Percentiles rank a stretch among this genome's conserved stretches.
phyloP scores from a whole-genome alignment of 2,113 vertebrate species.

The Solea senegalensis region DNA sequence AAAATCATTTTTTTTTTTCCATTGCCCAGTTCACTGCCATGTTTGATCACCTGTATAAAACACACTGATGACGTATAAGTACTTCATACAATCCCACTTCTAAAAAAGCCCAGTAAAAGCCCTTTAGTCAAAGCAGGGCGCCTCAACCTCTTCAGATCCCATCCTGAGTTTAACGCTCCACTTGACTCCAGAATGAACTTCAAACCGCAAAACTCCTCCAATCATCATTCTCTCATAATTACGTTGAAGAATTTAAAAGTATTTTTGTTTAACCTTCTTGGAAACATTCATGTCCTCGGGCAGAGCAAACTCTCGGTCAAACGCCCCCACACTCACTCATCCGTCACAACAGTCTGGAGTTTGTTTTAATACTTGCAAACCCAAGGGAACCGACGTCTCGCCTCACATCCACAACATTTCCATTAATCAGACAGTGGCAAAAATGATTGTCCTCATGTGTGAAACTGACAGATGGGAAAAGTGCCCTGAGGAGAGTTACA shows the following conservation, averaged over 20 bases:
- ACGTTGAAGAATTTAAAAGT: neutral
- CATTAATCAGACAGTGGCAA: constrained; percentile 34
- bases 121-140: neutral
- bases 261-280: neutral
- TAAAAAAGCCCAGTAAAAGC: no score
- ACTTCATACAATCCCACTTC: no score
- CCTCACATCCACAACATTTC: constrained; percentile 20
- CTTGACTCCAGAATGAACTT: constrained; percentile 4
- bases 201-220: constrained; percentile 8
- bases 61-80: no score
- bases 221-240: constrained; percentile 7
- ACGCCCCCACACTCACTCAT: constrained; percentile 2
- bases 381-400: constrained; percentile 33
- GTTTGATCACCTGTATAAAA: no score
- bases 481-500: constrained; percentile 5
- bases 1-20: no score
- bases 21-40: no score
- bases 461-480: constrained; percentile 12
- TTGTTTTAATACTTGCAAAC: constrained; percentile 27
- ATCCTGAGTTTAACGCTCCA: neutral
- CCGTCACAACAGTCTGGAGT: constrained; percentile 22
- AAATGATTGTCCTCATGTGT: constrained; percentile 4
- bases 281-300: constrained; percentile 18
- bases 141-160: constrained; percentile 8
- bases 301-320: constrained; percentile 4